Evolutionary conservation across 2,113 vertebrate genomes (phyloP), one percentile per base, ranked within the genome.

Genomic region (Piaya cayana): DNA sequence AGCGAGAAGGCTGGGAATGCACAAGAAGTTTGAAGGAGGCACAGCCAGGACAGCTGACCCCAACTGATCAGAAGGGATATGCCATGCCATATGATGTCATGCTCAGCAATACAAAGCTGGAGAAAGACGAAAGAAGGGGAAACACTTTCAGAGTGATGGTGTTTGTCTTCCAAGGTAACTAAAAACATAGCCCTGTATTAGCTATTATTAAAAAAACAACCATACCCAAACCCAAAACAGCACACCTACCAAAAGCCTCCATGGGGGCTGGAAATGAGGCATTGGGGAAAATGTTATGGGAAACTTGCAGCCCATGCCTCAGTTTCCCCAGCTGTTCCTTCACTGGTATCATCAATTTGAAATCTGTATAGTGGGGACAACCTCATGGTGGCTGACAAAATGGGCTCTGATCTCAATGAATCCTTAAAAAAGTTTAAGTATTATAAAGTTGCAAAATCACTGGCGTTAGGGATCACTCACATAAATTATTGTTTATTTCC

Each of bases 191-290:
- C 47, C 47, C 47, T 22, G 23, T 49, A 23, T 21, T 49, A 49
- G 21, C 47, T 49, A 49, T 22, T 49, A 22, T 49, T 21, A 49
- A 49, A 21, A 49, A 49, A 49, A 23, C 23, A 49, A 49, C 47
- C 47, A 23, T 49, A 49, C 11, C 47, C 47, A 49, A 49, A 21
- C 20, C 47, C 47, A 49, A 49, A 49, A 9, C 21, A 49, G 47
- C 47, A 49, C 22, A 49, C 21, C 12, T 21, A 49, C 23, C 22
- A 1, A 55, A 18, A 75, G 3, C n/a, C 19, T 25, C 37, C 11
- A 0, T 1, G 17, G 18, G 8, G 1, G 1, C 49, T 70, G 36
- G 16, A 64, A 85, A 3, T 7, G 37, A 75, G 56, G 25, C 32
- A 70, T 74, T 0, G 0, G 60, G 60, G 15, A 68, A 72, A 90